These are phyloP conservation scores for Recurvirostra avosetta DNA, from an alignment of 2,113 vertebrate genomes.

Conservation along the genomic window DNA sequence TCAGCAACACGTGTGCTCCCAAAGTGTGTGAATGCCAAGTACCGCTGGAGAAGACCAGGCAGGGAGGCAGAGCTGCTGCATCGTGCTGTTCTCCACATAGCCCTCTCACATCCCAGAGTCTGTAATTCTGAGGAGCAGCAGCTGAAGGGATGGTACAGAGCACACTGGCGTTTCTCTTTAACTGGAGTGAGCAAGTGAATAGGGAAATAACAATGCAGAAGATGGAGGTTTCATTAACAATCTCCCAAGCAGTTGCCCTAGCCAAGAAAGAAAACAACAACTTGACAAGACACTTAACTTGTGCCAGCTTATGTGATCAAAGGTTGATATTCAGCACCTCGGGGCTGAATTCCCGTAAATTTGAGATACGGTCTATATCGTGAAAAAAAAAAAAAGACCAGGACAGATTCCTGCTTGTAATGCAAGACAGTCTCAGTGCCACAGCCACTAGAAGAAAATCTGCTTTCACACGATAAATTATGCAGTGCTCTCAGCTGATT, in stretches of 20 bases:
- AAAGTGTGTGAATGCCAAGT: background rate
- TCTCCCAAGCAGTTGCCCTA: background rate
- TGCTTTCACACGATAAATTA: background rate
- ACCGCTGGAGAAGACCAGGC: background rate
- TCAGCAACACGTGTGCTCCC: background rate
- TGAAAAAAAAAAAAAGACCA: background rate
- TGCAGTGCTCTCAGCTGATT: background rate
- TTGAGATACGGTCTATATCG: background rate
- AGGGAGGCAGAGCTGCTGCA: background rate
- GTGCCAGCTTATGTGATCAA: background rate
- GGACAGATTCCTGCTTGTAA: background rate
- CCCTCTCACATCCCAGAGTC: background rate
- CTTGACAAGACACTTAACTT: background rate
- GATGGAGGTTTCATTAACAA: background rate
- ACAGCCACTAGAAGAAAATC: background rate
- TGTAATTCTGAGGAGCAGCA: background rate
- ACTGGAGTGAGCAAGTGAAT: background rate
- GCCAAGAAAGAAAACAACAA: background rate
- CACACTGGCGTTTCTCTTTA: background rate
- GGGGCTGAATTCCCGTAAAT: background rate
- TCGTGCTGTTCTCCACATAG: rapidly evolving
- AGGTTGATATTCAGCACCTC: background rate
- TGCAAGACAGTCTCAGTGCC: background rate
- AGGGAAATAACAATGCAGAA: background rate
- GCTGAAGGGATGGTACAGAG: background rate